Evolutionary conservation across 2,888 invertebrate genomes (phyloP).

Genomic region (Aelia acuminata): DNA sequence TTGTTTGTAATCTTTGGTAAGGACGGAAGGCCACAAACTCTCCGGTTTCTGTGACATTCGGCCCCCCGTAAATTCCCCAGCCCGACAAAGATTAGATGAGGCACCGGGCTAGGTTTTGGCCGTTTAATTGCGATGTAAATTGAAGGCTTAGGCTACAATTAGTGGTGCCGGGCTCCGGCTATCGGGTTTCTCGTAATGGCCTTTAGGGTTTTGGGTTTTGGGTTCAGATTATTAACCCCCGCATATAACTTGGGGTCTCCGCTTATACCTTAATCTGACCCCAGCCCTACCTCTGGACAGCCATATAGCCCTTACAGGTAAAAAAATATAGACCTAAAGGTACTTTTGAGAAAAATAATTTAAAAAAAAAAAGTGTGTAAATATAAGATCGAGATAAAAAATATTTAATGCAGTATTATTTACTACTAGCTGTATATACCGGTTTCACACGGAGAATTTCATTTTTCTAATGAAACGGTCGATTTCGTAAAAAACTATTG

Average conservation of each 20-base stretch:
- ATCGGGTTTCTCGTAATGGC: neutral
- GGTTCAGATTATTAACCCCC: conserved; percentile 4
- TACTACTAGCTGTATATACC: too few species aligned
- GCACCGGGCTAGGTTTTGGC: conserved; percentile 22
- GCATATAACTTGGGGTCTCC: neutral
- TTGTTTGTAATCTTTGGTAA: too few species aligned
- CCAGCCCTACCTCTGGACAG: too few species aligned
- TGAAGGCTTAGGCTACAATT: conserved; percentile 55
- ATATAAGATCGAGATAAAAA: too few species aligned
- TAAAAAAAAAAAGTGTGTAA: too few species aligned
- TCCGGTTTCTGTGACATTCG: neutral
- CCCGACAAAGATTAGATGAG: neutral
- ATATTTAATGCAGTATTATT: too few species aligned
- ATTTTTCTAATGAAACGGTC: too few species aligned
- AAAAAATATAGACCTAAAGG: neutral
- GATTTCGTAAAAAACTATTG: too few species aligned
- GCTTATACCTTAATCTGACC: conserved; percentile 19
- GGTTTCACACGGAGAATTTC: too few species aligned
- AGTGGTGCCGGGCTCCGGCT: neutral
- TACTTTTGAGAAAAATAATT: neutral
- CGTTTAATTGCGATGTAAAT: conserved; percentile 58
- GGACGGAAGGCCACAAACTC: neutral
- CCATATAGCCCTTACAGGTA: too few species aligned
- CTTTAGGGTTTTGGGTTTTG: neutral
- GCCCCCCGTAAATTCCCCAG: neutral